Base-by-base conservation (phyloP, 2,888 invertebrate species). In the Synanthedon myopaeformis region DNA sequence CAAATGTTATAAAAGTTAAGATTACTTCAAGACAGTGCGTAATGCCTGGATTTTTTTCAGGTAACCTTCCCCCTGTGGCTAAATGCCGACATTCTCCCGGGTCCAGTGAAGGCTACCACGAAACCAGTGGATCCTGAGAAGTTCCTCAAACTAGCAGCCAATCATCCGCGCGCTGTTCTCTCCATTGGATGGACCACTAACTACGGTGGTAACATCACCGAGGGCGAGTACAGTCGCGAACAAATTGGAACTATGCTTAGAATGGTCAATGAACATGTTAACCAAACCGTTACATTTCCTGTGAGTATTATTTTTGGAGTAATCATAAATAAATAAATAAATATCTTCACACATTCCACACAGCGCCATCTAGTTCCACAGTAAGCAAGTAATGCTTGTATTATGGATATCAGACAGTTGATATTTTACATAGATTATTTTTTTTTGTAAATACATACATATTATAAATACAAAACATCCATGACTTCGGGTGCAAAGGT, bases 101-200 rank as follows among this genome's bases (percentile, higher is more conserved):
- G 96, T 0, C 96, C 96, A 0, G 89, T 92, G 0, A 89, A 92
- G 8, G 85, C 82, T 3, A 69, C 73, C 12, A 70, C 83, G 0
- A 73, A 67, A 49, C 93, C 94, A 0, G 92, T 96, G 0, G 89
- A 93, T 67, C 80, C 92, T 0, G 72, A 68, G 3, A 64, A 71
- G 56, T 97, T 97, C 77, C 77, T 96, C 28, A 66, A 73, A 0
- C 83, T 89, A 3, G 90, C 89, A 0, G 79, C 89, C 52, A 76
- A 84, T 48, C 91, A 93, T 59, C 89, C 91, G 0, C 82, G 90
- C 14, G 89, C 91, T 0, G 91, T 91, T 0, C 82, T 96, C 2
- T 96, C 96, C 8, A 82, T 95, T 5, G 96, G 95, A 0, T 96
- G 96, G 96, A 96, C 94, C 17, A 96, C 96, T 1, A 88, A 83